Evolutionary conservation across 1,140 invertebrate genomes (phyloP), one percentile per base, ranked within the genome.

Genomic region (Drosophila trapezifrons): DNA sequence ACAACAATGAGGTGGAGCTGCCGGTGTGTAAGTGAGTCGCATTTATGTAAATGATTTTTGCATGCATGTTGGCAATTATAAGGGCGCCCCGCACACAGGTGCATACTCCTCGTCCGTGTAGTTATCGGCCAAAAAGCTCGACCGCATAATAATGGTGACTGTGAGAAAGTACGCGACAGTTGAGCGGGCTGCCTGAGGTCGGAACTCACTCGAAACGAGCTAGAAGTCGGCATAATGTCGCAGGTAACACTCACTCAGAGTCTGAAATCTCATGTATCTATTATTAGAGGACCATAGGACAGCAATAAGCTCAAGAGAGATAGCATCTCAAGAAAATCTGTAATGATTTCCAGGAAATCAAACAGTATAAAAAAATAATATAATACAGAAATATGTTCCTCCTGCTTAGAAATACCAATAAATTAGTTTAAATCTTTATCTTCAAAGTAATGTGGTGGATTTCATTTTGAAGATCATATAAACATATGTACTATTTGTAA

Each of bases 61-160:
- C 84, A 89, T 91, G 84, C 84, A 90, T 90, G 85, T 69, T 78
- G 74, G 65, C 84, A 66, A 91, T 91, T 91, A 89, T 85, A 80
- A 76, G 75, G 78, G 76, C 37, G 20, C 37, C 42, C 54, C 56
- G 55, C 29, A 66, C 37, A 62, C 66, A 76, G 40, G 38, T 78
- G 27, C 42, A 46, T 52, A 45, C 54, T 49, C 18, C 35, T 29
- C 29, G 38, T 62, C 35, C 54, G 43, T 57, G 56, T 64, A 87
- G 51, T 83, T 83, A 87, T 87, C 84, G 82, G 80, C 69, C 51
- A 54, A 78, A 89, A 87, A 80, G 29, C 85, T 70, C 66, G 76
- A 70, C 76, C 83, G 76, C 77, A 84, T 63, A 72, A 80, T 77
- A 78, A 71, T 67, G 17, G 66, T 78, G 60, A 69, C 65, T 80